Evolutionary conservation across 2,113 vertebrate genomes (phyloP).

Genomic region (Rana temporaria): DNA sequence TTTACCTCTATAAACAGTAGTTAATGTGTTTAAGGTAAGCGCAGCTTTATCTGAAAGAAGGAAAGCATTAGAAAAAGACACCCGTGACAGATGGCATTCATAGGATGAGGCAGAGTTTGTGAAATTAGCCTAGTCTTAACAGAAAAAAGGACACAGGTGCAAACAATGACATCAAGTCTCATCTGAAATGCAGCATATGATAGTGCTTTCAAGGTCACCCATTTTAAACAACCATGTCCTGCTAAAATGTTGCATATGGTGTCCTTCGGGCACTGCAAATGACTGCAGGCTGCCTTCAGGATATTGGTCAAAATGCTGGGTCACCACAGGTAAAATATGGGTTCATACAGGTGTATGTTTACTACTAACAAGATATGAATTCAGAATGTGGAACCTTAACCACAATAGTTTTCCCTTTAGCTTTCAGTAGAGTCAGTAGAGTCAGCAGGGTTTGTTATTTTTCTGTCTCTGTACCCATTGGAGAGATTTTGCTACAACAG

Average conservation of each 20-base stretch:
- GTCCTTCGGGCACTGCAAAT: neutral
- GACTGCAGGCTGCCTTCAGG: neutral
- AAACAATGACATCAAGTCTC: neutral
- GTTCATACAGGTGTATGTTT: too few species aligned
- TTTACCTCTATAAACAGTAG: neutral
- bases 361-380: too few species aligned
- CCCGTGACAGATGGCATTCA: constrained; percentile 6
- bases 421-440: too few species aligned
- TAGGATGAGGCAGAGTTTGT: neutral
- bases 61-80: neutral
- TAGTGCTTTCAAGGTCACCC: neutral
- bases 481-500: too few species aligned
- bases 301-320: too few species aligned
- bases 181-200: neutral
- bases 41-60: neutral
- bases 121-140: neutral
- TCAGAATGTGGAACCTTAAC: too few species aligned
- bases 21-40: neutral
- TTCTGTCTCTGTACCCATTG: too few species aligned
- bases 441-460: too few species aligned
- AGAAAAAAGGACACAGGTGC: neutral
- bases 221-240: neutral
- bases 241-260: neutral
- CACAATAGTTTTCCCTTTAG: too few species aligned
- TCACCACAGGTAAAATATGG: too few species aligned